Evolutionary conservation across 2,113 vertebrate genomes (phyloP).

Genomic region (Crotalus helleri): DNA sequence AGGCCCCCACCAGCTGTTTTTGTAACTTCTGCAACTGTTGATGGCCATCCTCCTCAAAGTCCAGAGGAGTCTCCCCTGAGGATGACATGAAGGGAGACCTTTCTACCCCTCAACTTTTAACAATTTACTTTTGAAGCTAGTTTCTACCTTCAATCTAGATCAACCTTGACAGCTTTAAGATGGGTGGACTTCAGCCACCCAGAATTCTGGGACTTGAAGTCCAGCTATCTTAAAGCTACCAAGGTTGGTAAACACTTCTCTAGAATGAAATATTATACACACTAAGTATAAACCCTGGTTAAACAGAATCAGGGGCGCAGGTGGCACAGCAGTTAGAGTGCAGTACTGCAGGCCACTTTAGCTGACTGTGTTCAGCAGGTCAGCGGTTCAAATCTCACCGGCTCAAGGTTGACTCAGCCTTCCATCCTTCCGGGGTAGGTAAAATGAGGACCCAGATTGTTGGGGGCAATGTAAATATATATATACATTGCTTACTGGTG

Average conservation of each 20-base stretch:
- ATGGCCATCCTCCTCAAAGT: constrained; percentile 24
- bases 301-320: not conserved
- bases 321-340: no score
- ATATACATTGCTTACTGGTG: no score
- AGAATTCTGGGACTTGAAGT: not conserved
- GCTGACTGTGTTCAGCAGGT: no score
- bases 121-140: not conserved
- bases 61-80: constrained; percentile 32
- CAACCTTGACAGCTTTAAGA: not conserved
- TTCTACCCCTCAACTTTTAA: not conserved
- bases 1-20: constrained; percentile 49
- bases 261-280: not conserved
- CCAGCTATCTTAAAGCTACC: not conserved
- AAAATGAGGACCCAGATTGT: no score
- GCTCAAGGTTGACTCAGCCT: no score
- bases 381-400: no score
- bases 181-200: not conserved
- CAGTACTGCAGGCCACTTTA: no score
- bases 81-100: not conserved
- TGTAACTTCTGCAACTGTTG: constrained; percentile 42
- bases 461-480: no score
- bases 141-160: not conserved
- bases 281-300: not conserved
- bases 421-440: no score
- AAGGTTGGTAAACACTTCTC: not conserved